Conservation (phyloP, 2,113 vertebrate species). For the Patagioenas fasciata region DNA sequence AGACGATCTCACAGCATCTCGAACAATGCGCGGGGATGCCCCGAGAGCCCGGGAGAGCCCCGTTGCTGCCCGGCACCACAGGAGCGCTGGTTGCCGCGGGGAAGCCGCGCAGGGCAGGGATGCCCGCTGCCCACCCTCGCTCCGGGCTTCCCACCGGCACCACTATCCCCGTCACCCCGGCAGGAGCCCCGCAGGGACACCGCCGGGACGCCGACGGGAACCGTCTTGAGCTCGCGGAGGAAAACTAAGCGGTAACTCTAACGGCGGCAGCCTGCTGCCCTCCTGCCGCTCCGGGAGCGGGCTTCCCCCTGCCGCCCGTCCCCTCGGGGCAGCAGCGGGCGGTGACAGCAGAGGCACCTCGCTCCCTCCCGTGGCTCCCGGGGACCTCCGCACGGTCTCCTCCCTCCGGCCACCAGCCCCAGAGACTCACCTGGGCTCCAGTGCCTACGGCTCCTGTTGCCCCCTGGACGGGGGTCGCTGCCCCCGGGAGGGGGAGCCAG, state of each 20-base stretch:
- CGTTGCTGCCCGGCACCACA: neutral
- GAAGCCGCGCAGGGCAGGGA: neutral
- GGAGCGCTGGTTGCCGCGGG: neutral
- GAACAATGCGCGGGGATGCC: accelerated
- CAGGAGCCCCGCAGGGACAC: neutral
- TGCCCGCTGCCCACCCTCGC: neutral
- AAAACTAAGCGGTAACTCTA: neutral
- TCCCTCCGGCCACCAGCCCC: neutral
- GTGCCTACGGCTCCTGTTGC: neutral
- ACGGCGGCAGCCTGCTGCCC: neutral
- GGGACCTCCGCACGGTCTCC: neutral
- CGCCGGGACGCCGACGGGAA: neutral
- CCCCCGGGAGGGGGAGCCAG: neutral
- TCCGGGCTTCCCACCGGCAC: neutral
- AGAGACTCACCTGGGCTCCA: constrained; percentile 22
- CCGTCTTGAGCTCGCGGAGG: neutral
- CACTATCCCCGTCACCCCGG: neutral
- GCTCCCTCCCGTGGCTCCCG: neutral
- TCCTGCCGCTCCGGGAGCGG: neutral
- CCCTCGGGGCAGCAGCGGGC: neutral
- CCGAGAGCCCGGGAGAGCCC: neutral
- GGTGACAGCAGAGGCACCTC: neutral
- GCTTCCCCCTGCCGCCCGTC: neutral
- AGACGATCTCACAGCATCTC: neutral
- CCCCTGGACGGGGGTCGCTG: neutral